Percentiles rank a stretch among this genome's conserved stretches.
Evolutionary conservation across 92 coral and sea anemone species (phyloP).

Genomic region (Heliopora coerulea): DNA sequence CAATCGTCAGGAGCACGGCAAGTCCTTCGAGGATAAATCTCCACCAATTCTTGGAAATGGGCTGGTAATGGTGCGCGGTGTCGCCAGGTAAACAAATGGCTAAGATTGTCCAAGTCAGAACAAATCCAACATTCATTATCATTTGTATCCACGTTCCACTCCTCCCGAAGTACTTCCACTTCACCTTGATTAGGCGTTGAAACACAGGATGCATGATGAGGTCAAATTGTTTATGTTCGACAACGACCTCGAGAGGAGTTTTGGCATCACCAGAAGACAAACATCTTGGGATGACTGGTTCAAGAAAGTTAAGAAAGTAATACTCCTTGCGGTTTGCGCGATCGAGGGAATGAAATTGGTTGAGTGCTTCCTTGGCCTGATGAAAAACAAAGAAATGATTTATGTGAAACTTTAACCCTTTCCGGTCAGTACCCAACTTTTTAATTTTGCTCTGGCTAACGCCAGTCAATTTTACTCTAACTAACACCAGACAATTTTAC

Average conservation of each 20-base stretch:
- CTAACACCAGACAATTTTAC: too few species aligned
- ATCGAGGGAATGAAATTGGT: slow-evolving; percentile 66
- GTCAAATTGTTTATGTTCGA: slow-evolving; percentile 62
- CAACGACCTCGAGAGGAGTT: slow-evolving; percentile 59
- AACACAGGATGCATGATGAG: slow-evolving; percentile 69
- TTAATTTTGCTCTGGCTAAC: too few species aligned
- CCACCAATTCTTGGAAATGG: slow-evolving; percentile 56
- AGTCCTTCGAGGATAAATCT: slow-evolving; percentile 53
- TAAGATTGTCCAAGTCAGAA: slow-evolving; percentile 53
- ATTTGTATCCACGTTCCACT: slow-evolving; percentile 56
- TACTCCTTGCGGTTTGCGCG: slow-evolving; percentile 62
- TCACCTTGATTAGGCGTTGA: slow-evolving; percentile 66
- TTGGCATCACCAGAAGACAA: slow-evolving; percentile 39
- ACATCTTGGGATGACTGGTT: slow-evolving; percentile 48
- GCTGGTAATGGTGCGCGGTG: slow-evolving; percentile 42
- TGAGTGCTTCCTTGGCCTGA: slow-evolving; percentile 64
- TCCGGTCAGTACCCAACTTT: too few species aligned
- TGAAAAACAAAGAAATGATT: background rate
- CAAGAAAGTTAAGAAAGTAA: slow-evolving; percentile 63
- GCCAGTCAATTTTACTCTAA: too few species aligned
- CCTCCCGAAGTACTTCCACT: slow-evolving; percentile 58
- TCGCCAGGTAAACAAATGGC: slow-evolving; percentile 54
- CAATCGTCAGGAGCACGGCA: slow-evolving; percentile 48
- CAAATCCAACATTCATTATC: slow-evolving; percentile 52
- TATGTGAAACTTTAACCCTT: background rate